phyloP scores from a whole-genome alignment of 1,140 invertebrate genomes.

The Drosophila tristis region DNA sequence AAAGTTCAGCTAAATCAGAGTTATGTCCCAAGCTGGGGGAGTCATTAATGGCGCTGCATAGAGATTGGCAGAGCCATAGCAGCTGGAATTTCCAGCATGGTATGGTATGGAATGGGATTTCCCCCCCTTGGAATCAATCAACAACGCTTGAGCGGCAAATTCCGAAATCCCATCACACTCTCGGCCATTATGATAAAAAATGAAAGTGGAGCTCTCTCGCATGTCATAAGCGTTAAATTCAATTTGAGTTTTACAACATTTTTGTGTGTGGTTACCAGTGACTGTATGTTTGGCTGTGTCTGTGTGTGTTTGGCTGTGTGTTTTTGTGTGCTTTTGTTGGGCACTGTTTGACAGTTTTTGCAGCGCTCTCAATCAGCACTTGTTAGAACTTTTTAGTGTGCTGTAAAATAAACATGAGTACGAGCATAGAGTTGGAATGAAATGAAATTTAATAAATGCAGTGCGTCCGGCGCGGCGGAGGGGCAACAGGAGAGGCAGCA shows the following conservation, averaged over 20 bases:
- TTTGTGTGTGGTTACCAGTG: constrained; percentile 3
- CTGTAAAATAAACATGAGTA: constrained; percentile 78
- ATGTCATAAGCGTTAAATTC: constrained; percentile 72
- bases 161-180: constrained; percentile 31
- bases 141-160: constrained; percentile 7
- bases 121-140: constrained; percentile 4
- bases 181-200: constrained; percentile 49
- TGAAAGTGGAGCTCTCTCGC: constrained; percentile 51
- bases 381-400: constrained; percentile 78
- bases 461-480: constrained; percentile 2
- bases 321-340: constrained; percentile 18
- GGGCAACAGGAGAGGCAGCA: constrained; percentile 41
- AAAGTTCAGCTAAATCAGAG: constrained; percentile 5
- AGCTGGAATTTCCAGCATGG: too few relatives aligned
- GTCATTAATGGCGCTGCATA: not conserved
- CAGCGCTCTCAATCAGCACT: constrained; percentile 74
- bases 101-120: too few relatives aligned
- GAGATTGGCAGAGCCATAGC: not conserved
- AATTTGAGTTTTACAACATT: constrained; percentile 65
- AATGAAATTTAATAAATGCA: constrained; percentile 81
- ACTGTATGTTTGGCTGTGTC: not conserved
- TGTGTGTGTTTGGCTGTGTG: constrained; percentile 1
- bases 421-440: constrained; percentile 69
- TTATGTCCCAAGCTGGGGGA: constrained; percentile 1
- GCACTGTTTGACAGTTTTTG: constrained; percentile 72